These are phyloP conservation scores for Lydus trimaculatus DNA, from an alignment of 2,888 invertebrate genomes.

Conservation along the genomic window DNA sequence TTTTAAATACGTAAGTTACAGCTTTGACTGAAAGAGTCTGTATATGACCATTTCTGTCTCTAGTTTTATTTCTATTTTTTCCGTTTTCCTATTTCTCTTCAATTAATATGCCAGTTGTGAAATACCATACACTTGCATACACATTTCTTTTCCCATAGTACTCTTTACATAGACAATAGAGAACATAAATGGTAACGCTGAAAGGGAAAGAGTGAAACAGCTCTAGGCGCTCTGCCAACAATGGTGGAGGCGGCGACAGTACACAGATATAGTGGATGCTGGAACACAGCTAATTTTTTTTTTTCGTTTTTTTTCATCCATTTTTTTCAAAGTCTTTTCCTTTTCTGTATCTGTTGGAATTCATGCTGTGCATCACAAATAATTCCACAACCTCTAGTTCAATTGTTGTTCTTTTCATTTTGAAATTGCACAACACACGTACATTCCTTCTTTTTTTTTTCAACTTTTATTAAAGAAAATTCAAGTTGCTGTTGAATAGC, in stretches of 20 bases:
- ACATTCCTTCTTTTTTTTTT: background rate
- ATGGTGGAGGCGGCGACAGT: background rate
- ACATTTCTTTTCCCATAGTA: background rate
- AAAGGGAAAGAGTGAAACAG: background rate
- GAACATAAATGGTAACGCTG: background rate
- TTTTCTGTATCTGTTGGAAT: background rate
- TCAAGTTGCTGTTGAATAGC: background rate
- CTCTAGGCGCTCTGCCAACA: background rate
- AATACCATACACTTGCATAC: background rate
- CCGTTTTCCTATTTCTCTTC: conserved; percentile 12
- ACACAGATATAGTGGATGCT: background rate
- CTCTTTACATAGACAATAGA: background rate
- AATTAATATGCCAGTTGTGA: conserved; percentile 13
- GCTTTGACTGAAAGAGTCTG: too few species aligned
- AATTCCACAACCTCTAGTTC: background rate
- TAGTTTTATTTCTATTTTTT: background rate
- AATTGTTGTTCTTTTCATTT: background rate
- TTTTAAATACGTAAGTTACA: too few species aligned
- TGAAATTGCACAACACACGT: background rate
- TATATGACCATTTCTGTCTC: background rate
- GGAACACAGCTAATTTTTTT: background rate
- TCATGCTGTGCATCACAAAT: background rate
- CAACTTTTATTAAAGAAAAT: background rate
- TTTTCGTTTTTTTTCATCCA: background rate
- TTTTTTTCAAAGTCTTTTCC: background rate